Evolutionary conservation across 2,113 vertebrate species (phyloP), one percentile per base, ranked within the genome.

Genomic region (Silurus glanis): DNA sequence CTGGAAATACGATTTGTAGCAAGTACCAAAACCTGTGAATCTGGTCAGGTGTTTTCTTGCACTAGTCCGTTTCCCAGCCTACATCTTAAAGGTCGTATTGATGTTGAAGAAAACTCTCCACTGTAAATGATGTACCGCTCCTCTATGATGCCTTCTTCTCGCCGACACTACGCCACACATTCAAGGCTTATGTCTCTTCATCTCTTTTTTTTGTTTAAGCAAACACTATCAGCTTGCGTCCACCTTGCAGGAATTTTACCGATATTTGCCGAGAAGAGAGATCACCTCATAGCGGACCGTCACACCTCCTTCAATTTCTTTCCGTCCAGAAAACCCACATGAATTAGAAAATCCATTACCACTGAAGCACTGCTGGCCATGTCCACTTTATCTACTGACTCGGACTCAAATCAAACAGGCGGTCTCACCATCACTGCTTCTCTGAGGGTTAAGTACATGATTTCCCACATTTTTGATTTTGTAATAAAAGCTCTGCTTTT

Each of bases 401-500:
- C 51, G 76, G 84, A 89, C 88, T 82, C 83, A 85, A 86, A 90
- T 88, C 89, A 88, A 92, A 91, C 91, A 87, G 89, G 82, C 64
- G 25, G 75, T 86, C 45, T 87, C 82, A 78, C 80, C 87, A 82
- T 87, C 89, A 85, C 91, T 92, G 86, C 80, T 75, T 84, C 86
- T 89, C 12, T 12, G 59, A 86, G 89, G 88, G 85, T 89, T 87
- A 89, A 88, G 86, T 72, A 89, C 79, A 87, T 86, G 86, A 85
- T 90, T 86, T 85, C 56, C 59, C 67, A 80, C 80, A n/a, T 53
- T 83, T 92, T 88, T 90, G 28, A 89, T 89, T 92, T 91, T 89
- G 81, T 89, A 45, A 90, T 92, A 87, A 93, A 93, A 92, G 87
- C 78, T 76, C 87, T 86, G 79, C 86, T 90, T 90, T 93, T 87